Base-by-base conservation (phyloP, 2,113 vertebrate genomes). In the Aegypius monachus region DNA sequence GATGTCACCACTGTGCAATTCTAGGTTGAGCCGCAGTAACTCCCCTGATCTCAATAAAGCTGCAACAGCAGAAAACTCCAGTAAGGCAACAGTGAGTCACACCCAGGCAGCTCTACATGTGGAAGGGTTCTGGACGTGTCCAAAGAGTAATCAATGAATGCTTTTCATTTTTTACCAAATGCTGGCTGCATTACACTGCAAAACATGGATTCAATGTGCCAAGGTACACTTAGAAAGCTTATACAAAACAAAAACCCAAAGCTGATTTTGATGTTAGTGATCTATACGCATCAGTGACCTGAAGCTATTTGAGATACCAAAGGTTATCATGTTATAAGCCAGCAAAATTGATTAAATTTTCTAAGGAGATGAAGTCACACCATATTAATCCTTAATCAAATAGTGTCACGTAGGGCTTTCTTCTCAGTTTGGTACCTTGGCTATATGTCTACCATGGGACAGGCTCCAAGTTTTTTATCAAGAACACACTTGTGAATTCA, bases 31-130 rank as follows among this genome's bases (percentile, higher is more conserved):
- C 96, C 10, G 0, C 84, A 90, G 70, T 93, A 96, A 97, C 88
- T 94, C 94, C 83, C 86, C 71, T 66, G 93, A 92, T 95, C 91
- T 90, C 88, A 71, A 48, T 96, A 96, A 93, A 96, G 91, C 90
- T 92, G 77, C 29, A 95, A 80, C 73, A 93, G 94, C 86, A 95
- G 65, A 36, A 95, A 95, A 92, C 85, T 78, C 92, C 75, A 74
- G 53, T 17, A 94, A 78, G 0, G 3, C 72, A 83, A 16, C 71
- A 70, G 26, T 23, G 47, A 95, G 77, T 88, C 89, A 93, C 87
- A 90, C 68, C 78, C 91, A 88, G 90, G 93, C 86, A 87, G 74
- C 79, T 77, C 93, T 36, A 40, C 59, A 10, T 32, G 74, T 45
- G 68, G 81, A 96, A 81, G 79, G 67, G 63, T 14, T 82, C 62